Conservation (phyloP, 64 coral and sea anemone genomes). For the Trachythela sp. region DNA sequence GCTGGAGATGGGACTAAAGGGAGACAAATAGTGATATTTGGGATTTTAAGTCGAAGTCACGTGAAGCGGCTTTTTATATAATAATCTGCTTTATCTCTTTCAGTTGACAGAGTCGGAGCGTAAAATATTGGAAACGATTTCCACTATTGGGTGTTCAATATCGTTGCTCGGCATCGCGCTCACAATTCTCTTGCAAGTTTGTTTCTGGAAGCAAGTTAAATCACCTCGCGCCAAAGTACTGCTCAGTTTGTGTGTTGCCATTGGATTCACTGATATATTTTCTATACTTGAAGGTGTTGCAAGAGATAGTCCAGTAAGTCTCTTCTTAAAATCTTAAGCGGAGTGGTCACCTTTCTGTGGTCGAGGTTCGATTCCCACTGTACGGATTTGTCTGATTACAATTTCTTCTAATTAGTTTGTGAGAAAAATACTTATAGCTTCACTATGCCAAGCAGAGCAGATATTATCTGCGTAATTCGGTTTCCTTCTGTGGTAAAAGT, state of each 20-base stretch:
- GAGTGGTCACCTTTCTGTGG: too few relatives aligned
- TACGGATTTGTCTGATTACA: background rate
- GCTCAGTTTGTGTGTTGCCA: background rate
- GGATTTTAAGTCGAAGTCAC: too few relatives aligned
- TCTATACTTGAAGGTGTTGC: constrained; percentile 8
- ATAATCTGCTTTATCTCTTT: background rate
- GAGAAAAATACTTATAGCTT: too few relatives aligned
- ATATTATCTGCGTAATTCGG: too few relatives aligned
- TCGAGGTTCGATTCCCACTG: background rate
- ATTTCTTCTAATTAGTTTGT: too few relatives aligned
- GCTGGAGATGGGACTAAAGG: too few relatives aligned
- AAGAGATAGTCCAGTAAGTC: background rate
- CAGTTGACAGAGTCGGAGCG: background rate
- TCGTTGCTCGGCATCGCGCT: background rate
- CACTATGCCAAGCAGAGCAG: too few relatives aligned
- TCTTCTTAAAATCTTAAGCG: too few relatives aligned
- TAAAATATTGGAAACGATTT: background rate
- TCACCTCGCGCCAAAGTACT: constrained; percentile 6
- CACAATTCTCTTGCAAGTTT: constrained; percentile 3
- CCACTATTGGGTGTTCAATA: background rate
- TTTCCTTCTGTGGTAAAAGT: too few relatives aligned
- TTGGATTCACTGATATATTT: constrained; percentile 19
- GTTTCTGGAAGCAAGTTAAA: constrained; percentile 16
- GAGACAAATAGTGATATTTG: too few relatives aligned
- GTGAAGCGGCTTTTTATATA: too few relatives aligned